Evolutionary conservation across 2,888 invertebrate species (phyloP).

Genomic region (Vannuccia rotundouncinata): DNA sequence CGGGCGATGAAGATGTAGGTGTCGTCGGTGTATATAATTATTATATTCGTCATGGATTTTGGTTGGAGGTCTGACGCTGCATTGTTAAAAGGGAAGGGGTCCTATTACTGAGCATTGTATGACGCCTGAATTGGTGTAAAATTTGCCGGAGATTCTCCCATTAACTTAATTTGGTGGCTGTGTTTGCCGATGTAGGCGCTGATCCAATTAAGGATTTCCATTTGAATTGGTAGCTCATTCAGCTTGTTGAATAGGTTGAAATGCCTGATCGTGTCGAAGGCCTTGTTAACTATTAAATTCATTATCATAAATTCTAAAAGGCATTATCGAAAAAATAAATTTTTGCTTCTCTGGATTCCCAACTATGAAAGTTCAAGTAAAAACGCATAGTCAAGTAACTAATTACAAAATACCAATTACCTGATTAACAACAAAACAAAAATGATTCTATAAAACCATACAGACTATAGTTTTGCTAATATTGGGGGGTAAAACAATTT

Average conservation of each 20-base stretch:
- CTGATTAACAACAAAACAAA: no score
- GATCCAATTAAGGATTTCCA: background rate
- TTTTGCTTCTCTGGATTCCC: no score
- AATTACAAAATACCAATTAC: no score
- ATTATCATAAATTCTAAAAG: no score
- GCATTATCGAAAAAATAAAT: no score
- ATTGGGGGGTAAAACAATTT: no score
- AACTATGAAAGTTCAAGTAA: no score
- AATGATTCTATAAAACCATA: no score
- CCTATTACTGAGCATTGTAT: slow-evolving; percentile 5
- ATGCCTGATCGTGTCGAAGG: background rate
- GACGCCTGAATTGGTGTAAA: slow-evolving; percentile 4
- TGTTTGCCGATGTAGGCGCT: slow-evolving; percentile 2
- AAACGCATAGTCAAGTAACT: no score
- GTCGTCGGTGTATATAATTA: background rate
- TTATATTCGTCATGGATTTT: background rate
- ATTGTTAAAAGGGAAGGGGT: background rate
- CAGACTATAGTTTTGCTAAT: no score
- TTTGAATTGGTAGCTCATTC: slow-evolving; percentile 8
- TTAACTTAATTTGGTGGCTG: slow-evolving; percentile 3
- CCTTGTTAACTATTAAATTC: no score
- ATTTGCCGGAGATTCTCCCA: background rate
- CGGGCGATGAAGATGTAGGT: background rate
- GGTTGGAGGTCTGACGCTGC: slow-evolving; percentile 10
- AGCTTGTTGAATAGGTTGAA: background rate